Evolutionary conservation across 2,797 vertebrate species (phyloP).

Genomic region (Alfaro cultratus): DNA sequence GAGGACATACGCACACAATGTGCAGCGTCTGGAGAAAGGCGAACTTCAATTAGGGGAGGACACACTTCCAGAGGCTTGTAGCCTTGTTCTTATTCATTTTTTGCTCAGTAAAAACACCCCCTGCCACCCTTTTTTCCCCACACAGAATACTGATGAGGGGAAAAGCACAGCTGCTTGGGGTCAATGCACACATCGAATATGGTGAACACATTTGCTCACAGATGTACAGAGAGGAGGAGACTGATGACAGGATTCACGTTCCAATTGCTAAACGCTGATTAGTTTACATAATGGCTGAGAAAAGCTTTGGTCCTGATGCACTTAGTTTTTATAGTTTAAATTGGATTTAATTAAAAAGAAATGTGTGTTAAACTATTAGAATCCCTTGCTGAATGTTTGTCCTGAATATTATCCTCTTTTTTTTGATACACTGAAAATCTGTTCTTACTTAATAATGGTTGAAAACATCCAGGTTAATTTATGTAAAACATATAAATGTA

Average conservation of each 20-base stretch:
- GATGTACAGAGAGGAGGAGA: slow-evolving; percentile 40
- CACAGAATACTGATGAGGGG: slow-evolving; percentile 75
- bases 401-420: neutral
- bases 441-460: neutral
- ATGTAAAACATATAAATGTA: no score
- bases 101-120: slow-evolving; percentile 54
- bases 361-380: slow-evolving; percentile 6
- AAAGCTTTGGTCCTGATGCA: slow-evolving; percentile 18
- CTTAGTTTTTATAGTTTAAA: slow-evolving; percentile 40
- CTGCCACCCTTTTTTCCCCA: slow-evolving; percentile 3
- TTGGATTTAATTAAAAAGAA: slow-evolving; percentile 22
- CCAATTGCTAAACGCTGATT: slow-evolving; percentile 54
- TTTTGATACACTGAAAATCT: neutral
- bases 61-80: slow-evolving; percentile 69
- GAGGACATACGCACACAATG: slow-evolving; percentile 79
- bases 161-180: slow-evolving; percentile 76
- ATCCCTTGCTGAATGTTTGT: neutral
- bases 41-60: slow-evolving; percentile 80
- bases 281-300: slow-evolving; percentile 31
- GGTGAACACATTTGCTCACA: slow-evolving; percentile 47
- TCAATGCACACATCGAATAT: slow-evolving; percentile 54
- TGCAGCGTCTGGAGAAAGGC: slow-evolving; percentile 73
- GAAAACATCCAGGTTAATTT: no score
- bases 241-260: slow-evolving; percentile 43
- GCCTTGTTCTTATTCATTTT: slow-evolving; percentile 73